Percentiles rank a stretch among this genome's conserved stretches.
These are phyloP conservation scores for Mixornis gularis DNA, from an alignment of 2,113 vertebrate species.

Conservation along the genomic window DNA sequence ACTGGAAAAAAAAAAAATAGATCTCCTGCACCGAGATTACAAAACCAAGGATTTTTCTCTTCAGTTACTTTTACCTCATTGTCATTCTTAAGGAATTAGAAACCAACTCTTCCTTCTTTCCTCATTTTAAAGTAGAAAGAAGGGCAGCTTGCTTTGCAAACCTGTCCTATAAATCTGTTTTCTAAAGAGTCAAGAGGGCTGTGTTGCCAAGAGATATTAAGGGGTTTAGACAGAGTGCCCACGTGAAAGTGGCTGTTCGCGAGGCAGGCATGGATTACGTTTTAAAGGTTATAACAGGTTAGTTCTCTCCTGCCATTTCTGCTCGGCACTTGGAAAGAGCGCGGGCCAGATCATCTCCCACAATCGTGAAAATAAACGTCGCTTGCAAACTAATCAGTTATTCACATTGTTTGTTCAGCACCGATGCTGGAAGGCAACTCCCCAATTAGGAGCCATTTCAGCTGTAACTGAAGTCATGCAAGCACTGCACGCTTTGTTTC, in stretches of 20 bases:
- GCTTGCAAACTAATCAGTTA: slow-evolving; percentile 15
- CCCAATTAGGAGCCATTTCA: slow-evolving; percentile 59
- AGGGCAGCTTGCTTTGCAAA: neutral
- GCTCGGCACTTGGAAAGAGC: neutral
- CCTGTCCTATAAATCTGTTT: slow-evolving; percentile 4
- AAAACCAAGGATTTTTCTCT: neutral
- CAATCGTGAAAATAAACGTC: slow-evolving; percentile 1
- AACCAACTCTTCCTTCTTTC: neutral
- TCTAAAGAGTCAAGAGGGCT: slow-evolving; percentile 9
- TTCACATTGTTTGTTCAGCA: slow-evolving; percentile 23
- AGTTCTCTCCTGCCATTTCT: neutral
- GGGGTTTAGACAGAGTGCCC: slow-evolving; percentile 38
- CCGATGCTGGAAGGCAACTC: slow-evolving; percentile 40
- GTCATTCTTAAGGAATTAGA: neutral
- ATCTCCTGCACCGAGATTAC: neutral
- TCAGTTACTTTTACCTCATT: slow-evolving; percentile 1
- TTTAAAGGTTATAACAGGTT: slow-evolving; percentile 25
- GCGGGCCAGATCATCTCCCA: neutral
- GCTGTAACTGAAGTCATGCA: slow-evolving; percentile 27
- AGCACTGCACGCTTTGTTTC: slow-evolving; percentile 55
- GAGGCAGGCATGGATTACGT: neutral
- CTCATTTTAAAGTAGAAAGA: neutral
- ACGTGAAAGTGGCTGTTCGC: slow-evolving; percentile 25
- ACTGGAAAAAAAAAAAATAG: neutral
- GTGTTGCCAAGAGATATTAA: slow-evolving; percentile 49